Percentiles rank a stretch among this genome's conserved stretches.
These are phyloP conservation scores for Turdus rufiventris DNA, from an alignment of 2,113 vertebrate genomes.

Conservation along the genomic window DNA sequence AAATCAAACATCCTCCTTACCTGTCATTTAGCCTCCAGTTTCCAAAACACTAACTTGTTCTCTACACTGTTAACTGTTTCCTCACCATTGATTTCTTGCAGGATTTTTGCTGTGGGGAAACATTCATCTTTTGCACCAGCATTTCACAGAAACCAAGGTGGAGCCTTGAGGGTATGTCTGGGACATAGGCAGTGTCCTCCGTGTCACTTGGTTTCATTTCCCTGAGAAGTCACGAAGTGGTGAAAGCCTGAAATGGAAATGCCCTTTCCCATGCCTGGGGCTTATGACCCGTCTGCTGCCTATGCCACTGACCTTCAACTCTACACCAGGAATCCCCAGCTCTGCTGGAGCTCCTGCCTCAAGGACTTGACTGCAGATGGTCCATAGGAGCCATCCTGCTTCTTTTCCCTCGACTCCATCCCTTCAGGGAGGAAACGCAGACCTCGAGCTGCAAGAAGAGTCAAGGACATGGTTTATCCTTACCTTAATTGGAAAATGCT, in stretches of 20 bases:
- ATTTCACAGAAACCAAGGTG: background rate
- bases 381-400: background rate
- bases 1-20: background rate
- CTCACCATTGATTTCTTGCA: background rate
- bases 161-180: background rate
- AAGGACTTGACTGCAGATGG: background rate
- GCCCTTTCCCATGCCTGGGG: background rate
- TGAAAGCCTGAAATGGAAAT: background rate
- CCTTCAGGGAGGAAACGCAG: background rate
- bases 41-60: background rate
- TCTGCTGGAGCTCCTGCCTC: background rate
- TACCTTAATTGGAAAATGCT: background rate
- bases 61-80: background rate
- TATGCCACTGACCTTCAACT: background rate
- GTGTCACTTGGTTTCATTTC: background rate
- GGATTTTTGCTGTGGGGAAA: background rate
- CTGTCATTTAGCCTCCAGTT: constrained; percentile 12
- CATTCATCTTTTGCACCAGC: background rate
- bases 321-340: fast-evolving
- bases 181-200: fast-evolving
- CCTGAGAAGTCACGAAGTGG: background rate
- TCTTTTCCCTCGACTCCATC: background rate
- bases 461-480: background rate
- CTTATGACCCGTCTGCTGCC: background rate
- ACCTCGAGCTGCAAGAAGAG: background rate